phyloP scores from a whole-genome alignment of 2,113 vertebrate species.

The Oenanthe melanoleuca region DNA sequence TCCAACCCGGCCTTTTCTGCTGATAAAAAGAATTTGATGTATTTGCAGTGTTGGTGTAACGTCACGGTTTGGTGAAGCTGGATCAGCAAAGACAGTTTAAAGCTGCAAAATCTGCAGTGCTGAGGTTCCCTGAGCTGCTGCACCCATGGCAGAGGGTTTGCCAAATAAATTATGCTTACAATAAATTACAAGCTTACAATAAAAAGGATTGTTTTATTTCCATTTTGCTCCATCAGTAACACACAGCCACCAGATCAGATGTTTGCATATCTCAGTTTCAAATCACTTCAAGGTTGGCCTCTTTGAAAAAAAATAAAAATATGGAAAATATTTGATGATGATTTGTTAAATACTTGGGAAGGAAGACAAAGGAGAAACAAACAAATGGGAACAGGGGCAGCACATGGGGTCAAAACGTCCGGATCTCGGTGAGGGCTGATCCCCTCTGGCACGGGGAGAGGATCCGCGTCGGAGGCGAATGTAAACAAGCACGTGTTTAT shows the following conservation, averaged over 20 bases:
- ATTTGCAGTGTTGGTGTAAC: neutral
- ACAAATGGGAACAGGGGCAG: neutral
- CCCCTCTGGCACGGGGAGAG: neutral
- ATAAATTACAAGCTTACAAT: neutral
- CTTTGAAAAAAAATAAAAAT: neutral
- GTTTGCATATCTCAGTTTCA: rapidly evolving
- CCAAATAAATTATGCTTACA: neutral
- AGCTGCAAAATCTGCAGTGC: neutral
- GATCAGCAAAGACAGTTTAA: neutral
- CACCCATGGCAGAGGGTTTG: neutral
- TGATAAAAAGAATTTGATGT: neutral
- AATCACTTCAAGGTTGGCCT: neutral
- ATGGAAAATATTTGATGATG: neutral
- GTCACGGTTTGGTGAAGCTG: neutral
- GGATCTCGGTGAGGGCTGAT: neutral
- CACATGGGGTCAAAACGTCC: neutral
- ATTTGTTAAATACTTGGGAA: neutral
- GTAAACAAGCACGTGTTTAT: constrained; percentile 52
- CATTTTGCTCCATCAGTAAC: neutral
- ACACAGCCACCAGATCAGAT: neutral
- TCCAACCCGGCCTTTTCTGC: constrained; percentile 6
- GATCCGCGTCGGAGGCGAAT: neutral
- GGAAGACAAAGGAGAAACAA: constrained; percentile 13
- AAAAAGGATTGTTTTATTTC: neutral
- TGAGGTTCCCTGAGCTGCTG: neutral